Base-by-base conservation (phyloP, 2,797 vertebrate genomes). In the Botia almorhae region DNA sequence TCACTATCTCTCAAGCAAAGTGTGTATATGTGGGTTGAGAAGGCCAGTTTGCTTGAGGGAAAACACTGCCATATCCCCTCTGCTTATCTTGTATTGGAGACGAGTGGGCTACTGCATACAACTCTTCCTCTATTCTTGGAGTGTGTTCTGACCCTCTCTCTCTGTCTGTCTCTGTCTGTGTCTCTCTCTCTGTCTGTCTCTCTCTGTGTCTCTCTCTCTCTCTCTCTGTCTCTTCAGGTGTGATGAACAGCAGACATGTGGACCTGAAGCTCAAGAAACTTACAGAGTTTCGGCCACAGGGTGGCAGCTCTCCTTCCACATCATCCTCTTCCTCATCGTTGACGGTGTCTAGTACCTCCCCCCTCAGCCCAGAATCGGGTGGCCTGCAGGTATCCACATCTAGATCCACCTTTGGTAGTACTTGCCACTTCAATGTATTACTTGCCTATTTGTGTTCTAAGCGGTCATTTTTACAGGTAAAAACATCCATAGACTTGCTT, bases 211-310 rank as follows among this genome's bases (percentile, higher is more conserved):
- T 50, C 48, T 50, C 48, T 50, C 48, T 50, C 48, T 16, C 39
- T 10, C 51, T 74, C 26, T 64, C 13, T 70, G 43, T 72, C 16
- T 76, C 19, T 81, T 82, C 91, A 97, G 96, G 94, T 91, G 90
- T 95, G 90, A 95, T 94, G 89, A 97, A 95, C 89, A 96, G 94
- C 89, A 96, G 94, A 79, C 93, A 96, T 58, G 84, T 96, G 88
- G 97, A 99, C 87, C 92, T 96, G 89, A 98, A 97, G 90, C 92
- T 98, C 88, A 98, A 96, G 94, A 96, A 95, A 88, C 90, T 96
- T 84, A 90, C 93, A 75, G 96, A 98, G 87, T 83, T 92, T 89
- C 93, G 93, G 86, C 95, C 96, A 82, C 95, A 96, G 91, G 94
- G 94, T 90, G 89, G 87, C 86, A 90, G 94, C 88, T 96, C 96